Evolutionary conservation across 2,888 invertebrate species (phyloP).

Genomic region (Saturnia japonica): DNA sequence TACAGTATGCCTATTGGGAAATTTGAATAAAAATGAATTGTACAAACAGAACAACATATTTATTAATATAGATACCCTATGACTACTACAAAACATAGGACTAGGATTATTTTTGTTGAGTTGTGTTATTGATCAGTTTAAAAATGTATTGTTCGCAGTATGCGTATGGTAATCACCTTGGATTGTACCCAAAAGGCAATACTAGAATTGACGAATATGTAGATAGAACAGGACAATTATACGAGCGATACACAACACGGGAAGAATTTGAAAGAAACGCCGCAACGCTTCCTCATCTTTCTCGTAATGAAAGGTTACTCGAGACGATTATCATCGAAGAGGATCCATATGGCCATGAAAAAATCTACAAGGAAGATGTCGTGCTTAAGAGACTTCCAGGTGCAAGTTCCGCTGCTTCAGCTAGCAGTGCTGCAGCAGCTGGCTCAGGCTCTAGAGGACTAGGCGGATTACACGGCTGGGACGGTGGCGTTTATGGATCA

Average conservation of each 20-base stretch:
- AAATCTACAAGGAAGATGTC: conserved; percentile 56
- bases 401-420: conserved; percentile 8
- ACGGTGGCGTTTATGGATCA: not conserved
- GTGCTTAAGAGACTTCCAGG: conserved; percentile 43
- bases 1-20: no score
- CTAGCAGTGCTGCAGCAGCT: conserved; percentile 14
- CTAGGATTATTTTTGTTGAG: no score
- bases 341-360: conserved; percentile 50
- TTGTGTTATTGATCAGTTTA: no score
- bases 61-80: no score
- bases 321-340: conserved; percentile 43
- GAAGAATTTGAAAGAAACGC: conserved; percentile 40
- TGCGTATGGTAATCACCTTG: conserved; percentile 35
- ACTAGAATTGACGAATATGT: conserved; percentile 39
- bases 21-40: no score
- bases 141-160: conserved; percentile 28
- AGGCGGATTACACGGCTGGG: not conserved
- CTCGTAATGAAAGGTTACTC: conserved; percentile 41
- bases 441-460: conserved; percentile 18
- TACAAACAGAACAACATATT: no score
- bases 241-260: conserved; percentile 38
- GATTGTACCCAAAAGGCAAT: conserved; percentile 22
- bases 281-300: conserved; percentile 24
- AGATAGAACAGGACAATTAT: conserved; percentile 36
- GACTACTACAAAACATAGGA: no score